Base-by-base conservation (phyloP, 2,888 invertebrate species). In the Zygogramma bicolorata region DNA sequence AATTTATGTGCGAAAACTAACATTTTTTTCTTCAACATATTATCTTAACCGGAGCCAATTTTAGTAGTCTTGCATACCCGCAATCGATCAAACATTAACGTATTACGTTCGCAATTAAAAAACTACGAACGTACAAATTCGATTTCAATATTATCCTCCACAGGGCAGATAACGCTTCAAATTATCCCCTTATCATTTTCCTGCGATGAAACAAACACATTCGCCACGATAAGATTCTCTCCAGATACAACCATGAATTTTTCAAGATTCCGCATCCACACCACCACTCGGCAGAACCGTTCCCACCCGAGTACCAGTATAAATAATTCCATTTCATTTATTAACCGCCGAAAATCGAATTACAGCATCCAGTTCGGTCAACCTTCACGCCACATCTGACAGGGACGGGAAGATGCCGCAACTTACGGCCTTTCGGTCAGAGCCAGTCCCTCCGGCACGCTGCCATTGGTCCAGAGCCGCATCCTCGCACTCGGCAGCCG, bases 401-500 rank as follows among this genome's bases (percentile, higher is more conserved):
- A 25, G 25, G 22, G 13, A 53, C 53, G 27, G 53, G 27, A 53
- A 25, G 53, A 53, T 53, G 53, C 53, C 27, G 49, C 53, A 13
- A 31, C 31, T 40, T 57, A 25, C 57, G 65, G 61, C 71, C 60
- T 66, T 67, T 67, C 42, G 57, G 53, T 25, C 60, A 60, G 62
- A 67, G 67, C 67, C 71, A 71, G 62, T 66, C 25, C 66, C 34
- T 22, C 29, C 42, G 61, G 66, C 15, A 34, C 27, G 31, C 65
- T 57, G 25, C 68, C 31, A 79, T 78, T 79, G 79, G 79, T 68
- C 70, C 65, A 66, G 53, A 49, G 58, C 58, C 68, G 61, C 70
- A 69, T 76, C 75, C 73, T 76, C 71, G 74, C 72, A 75, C 75
- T 77, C 76, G 75, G 63, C 71, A 29, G 69, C 72, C 66, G 65